Percentiles rank a stretch among this genome's conserved stretches.
phyloP scores from a whole-genome alignment of 1,140 invertebrate species.

The Drosophila bocki region DNA sequence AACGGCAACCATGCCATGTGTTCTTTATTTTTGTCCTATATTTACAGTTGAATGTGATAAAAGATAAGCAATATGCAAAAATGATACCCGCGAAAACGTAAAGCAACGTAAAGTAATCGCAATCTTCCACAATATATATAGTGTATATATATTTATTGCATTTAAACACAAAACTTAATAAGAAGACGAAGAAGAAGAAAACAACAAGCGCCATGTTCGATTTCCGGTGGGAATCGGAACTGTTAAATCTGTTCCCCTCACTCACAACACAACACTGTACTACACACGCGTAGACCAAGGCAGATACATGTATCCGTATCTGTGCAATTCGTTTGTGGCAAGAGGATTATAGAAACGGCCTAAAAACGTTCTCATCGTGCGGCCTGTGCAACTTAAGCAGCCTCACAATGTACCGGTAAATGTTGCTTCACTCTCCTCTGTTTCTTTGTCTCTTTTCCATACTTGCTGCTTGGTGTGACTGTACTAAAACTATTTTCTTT shows the following conservation, averaged over 20 bases:
- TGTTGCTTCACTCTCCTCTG: conserved; percentile 43
- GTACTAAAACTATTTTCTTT: conserved; percentile 26
- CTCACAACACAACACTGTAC: conserved; percentile 22
- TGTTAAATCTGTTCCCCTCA: conserved; percentile 18
- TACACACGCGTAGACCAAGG: conserved; percentile 24
- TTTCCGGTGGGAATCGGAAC: conserved; percentile 38
- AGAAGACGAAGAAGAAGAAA: conserved; percentile 15
- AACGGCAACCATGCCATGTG: conserved; percentile 22
- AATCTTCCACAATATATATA: conserved; percentile 42
- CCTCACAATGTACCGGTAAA: conserved; percentile 82
- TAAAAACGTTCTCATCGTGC: conserved; percentile 81
- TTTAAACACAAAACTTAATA: conserved; percentile 12
- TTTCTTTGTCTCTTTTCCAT: conserved; percentile 25
- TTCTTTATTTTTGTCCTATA: conserved; percentile 33
- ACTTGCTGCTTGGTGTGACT: conserved; percentile 41
- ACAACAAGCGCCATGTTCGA: conserved; percentile 36
- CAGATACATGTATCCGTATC: conserved; percentile 48
- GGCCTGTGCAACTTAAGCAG: conserved; percentile 79
- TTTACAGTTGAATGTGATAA: conserved; percentile 52
- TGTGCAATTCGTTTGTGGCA: conserved; percentile 51
- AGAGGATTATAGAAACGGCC: conserved; percentile 69
- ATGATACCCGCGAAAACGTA: conserved; percentile 31
- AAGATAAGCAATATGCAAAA: conserved; percentile 38
- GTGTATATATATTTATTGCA: conserved; percentile 15
- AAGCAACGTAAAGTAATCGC: conserved; percentile 37